Percentiles rank a stretch among this genome's conserved stretches.
phyloP scores from a whole-genome alignment of 2,888 invertebrate genomes.

The Phlogophora meticulosa region DNA sequence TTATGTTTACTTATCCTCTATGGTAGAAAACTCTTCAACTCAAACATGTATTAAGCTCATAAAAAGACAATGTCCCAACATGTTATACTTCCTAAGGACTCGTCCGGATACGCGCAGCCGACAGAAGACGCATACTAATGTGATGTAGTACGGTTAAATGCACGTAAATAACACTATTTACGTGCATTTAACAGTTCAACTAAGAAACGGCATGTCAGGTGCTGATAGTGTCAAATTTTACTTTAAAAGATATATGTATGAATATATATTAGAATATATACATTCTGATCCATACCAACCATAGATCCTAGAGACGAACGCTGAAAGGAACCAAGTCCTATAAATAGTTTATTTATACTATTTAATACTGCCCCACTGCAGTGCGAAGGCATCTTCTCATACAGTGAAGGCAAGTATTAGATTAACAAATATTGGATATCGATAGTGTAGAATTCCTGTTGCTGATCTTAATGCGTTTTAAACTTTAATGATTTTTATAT shows the following conservation, averaged over 20 bases:
- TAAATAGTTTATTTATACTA: too few relatives aligned
- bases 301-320: too few relatives aligned
- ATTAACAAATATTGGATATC: background rate
- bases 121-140: conserved; percentile 41
- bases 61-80: conserved; percentile 6
- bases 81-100: conserved; percentile 25
- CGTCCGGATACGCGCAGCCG: conserved; percentile 7
- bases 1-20: background rate
- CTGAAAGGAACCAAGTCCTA: too few relatives aligned
- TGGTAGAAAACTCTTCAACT: background rate
- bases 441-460: conserved; percentile 17
- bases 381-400: too few relatives aligned
- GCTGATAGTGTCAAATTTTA: too few relatives aligned
- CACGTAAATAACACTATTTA: background rate
- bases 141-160: background rate
- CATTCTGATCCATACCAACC: too few relatives aligned
- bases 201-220: too few relatives aligned
- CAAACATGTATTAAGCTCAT: background rate
- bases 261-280: too few relatives aligned
- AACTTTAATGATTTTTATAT: too few relatives aligned
- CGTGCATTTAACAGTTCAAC: background rate
- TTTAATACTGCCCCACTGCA: too few relatives aligned
- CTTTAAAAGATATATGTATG: too few relatives aligned
- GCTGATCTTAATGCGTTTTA: conserved; percentile 2
- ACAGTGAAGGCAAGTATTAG: too few relatives aligned